Evolutionary conservation across 2,888 invertebrate genomes (phyloP), one percentile per base, ranked within the genome.

Genomic region (Nyleta sp.): DNA sequence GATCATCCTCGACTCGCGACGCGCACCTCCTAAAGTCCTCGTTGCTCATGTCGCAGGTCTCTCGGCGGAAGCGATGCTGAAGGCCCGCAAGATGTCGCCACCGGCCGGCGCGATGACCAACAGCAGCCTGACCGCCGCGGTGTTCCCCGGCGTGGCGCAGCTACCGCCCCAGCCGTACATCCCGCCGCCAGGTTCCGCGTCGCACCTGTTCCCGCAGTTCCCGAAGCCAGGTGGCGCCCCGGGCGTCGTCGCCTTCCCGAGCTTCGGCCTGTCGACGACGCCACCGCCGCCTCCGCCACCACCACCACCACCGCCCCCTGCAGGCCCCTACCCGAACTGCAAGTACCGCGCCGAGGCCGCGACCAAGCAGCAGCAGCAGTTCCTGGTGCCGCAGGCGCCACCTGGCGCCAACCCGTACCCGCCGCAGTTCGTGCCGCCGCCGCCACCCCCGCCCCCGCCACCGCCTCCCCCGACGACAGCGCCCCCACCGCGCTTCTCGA

Each of bases 381-480:
- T 87, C 76, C 72, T 84, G 17, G 82, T 86, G 28, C 88, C 90
- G 0, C 89, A 90, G 70, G 90, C 90, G 22, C 90, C 90, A 11
- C 90, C 90, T 1, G 90, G 90, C 10, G 87, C 90, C 6, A 90
- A 90, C 76, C 90, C 89, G 0, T 89, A 89, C 68, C 89, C 89
- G n/a, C 91, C 89, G 2, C 88, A 88, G 50, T 89, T 87, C 38
- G 83, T 83, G 55, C 86, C 87, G 0, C 81, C 86, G 38, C 82
- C 83, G 48, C 80, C 68, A 17, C 80, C 59, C 17, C 82, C 84
- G 17, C 81, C 85, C 7, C 83, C 86, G 13, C 83, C 86, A 13
- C 80, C 85, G 13, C 81, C 81, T 11, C 70, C 81, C 10, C 78
- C 80, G n/a, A 68, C 80, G 52, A 67, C 71, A 44, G 80, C 57